Conservation (phyloP, 2,888 invertebrate genomes). For the Epistrophe grossulariae region DNA sequence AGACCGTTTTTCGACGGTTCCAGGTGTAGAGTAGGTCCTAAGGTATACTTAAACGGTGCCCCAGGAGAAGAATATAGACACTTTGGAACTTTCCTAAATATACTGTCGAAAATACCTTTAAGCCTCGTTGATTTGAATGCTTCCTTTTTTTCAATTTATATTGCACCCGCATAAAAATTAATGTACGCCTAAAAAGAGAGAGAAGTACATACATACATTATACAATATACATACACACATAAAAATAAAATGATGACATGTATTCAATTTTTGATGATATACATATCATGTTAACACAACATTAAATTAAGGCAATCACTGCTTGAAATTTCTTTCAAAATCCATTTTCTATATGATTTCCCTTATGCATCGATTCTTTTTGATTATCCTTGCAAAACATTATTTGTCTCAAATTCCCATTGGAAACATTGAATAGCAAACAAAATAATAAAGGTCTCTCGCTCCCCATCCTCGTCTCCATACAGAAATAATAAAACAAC, state of each 20-base stretch:
- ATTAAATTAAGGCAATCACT: slow-evolving; percentile 7
- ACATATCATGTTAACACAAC: slow-evolving; percentile 14
- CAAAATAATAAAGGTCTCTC: slow-evolving; percentile 4
- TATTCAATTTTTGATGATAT: background rate
- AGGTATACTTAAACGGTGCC: no score
- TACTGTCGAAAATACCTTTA: background rate
- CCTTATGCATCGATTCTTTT: slow-evolving; percentile 12
- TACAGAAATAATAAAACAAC: background rate
- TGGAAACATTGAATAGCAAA: slow-evolving; percentile 23
- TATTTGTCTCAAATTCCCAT: background rate
- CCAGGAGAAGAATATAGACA: no score
- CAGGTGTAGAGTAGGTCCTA: no score
- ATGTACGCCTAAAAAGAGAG: no score
- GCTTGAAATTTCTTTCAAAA: background rate
- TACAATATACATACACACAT: no score
- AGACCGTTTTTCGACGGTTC: no score
- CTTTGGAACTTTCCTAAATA: no score
- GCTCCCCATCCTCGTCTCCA: background rate
- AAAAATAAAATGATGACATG: background rate
- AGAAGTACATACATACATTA: no score
- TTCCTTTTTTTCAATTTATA: background rate
- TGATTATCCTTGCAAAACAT: background rate
- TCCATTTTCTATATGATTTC: background rate
- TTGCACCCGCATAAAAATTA: background rate
- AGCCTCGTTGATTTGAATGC: background rate